Evolutionary conservation across 2,888 invertebrate genomes (phyloP).

Genomic region (Stenolophus ochropezus): DNA sequence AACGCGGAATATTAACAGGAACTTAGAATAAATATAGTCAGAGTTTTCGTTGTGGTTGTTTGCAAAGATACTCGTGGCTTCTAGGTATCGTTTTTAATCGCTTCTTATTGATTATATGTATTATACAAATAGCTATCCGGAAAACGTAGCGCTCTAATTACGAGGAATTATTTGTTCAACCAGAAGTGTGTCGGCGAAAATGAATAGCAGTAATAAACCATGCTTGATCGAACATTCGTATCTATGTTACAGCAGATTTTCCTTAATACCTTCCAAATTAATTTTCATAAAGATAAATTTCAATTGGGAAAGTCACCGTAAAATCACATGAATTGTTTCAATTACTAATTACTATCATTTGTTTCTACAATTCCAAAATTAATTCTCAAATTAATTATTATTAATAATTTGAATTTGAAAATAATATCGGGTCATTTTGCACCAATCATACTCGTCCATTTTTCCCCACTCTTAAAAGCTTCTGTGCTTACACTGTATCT

Average conservation of each 20-base stretch:
- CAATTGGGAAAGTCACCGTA: conserved; percentile 18
- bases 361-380: neutral
- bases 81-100: neutral
- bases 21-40: too few relatives aligned
- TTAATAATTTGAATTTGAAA: neutral
- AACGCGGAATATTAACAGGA: too few relatives aligned
- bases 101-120: neutral
- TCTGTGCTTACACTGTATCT: conserved; percentile 82
- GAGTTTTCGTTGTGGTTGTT: too few relatives aligned
- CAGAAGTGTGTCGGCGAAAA: conserved; percentile 15
- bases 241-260: conserved; percentile 20
- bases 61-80: too few relatives aligned
- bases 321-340: conserved; percentile 23
- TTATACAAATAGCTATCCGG: neutral
- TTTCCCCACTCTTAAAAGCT: neutral
- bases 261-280: conserved; percentile 20
- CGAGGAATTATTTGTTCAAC: conserved; percentile 19
- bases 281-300: conserved; percentile 37
- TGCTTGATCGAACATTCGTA: conserved; percentile 31
- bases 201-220: conserved; percentile 27
- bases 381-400: neutral
- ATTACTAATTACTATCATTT: conserved; percentile 24
- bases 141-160: neutral
- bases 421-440: too few relatives aligned
- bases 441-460: too few relatives aligned